These are phyloP conservation scores for Drosophila parabipectinata DNA, from an alignment of 1,140 invertebrate species.

Conservation along the genomic window DNA sequence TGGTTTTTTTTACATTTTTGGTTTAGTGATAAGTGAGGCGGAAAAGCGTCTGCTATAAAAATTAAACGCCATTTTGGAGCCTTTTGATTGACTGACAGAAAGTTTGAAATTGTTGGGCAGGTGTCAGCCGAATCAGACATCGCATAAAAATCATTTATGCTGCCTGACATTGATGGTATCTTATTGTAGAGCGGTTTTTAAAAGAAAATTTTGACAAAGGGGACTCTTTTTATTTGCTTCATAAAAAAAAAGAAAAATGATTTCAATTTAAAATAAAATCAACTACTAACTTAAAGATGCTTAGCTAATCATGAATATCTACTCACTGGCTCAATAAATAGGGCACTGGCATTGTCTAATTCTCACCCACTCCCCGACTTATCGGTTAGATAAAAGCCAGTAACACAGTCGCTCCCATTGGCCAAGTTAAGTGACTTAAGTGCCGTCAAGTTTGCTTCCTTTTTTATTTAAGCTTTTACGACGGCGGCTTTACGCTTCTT, in stretches of 20 bases:
- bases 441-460: conserved; percentile 56
- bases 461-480: conserved; percentile 38
- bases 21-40: conserved; percentile 17
- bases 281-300: not conserved
- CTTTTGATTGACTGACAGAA: conserved; percentile 71
- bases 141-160: conserved; percentile 26
- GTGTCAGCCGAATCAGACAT: conserved; percentile 52
- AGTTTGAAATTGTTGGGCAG: conserved; percentile 56
- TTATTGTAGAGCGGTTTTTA: not conserved
- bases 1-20: conserved; percentile 2
- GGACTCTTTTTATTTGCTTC: not conserved
- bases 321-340: conserved; percentile 7
- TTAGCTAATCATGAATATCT: conserved; percentile 25
- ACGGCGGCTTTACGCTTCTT: conserved; percentile 48
- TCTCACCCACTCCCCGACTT: conserved; percentile 40
- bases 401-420: conserved; percentile 49
- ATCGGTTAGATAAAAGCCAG: conserved; percentile 32
- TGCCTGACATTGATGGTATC: conserved; percentile 20
- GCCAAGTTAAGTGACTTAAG: conserved; percentile 79
- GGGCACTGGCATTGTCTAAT: conserved; percentile 50
- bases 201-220: not conserved
- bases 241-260: not conserved
- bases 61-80: conserved; percentile 72
- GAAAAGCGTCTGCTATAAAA: conserved; percentile 67
- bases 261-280: not conserved